Conservation (phyloP, 2,888 invertebrate genomes). For the Cheilosia impressa region DNA sequence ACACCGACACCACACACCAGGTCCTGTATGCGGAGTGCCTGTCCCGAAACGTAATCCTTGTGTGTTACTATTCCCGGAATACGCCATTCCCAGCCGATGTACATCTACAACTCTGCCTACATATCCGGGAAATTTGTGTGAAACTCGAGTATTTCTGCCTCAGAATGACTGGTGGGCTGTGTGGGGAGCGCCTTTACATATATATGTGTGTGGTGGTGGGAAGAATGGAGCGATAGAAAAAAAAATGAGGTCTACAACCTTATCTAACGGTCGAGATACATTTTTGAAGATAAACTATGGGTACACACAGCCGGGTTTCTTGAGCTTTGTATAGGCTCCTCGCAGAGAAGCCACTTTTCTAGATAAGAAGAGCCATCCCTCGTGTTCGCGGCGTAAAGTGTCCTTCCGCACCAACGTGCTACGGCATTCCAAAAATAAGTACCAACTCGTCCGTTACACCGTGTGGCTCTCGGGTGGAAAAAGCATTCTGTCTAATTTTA, state of each 20-base stretch:
- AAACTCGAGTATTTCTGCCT: constrained; percentile 52
- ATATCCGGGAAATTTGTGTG: constrained; percentile 53
- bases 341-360: neutral
- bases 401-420: constrained; percentile 39
- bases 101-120: neutral
- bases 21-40: neutral
- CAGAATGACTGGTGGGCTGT: constrained; percentile 41
- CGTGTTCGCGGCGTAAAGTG: constrained; percentile 32
- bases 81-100: neutral
- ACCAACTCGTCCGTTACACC: constrained; percentile 56
- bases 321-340: constrained; percentile 16
- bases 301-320: constrained; percentile 26
- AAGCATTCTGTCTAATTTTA: constrained; percentile 81
- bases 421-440: constrained; percentile 64
- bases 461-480: constrained; percentile 50
- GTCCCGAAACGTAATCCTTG: constrained; percentile 67
- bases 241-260: constrained; percentile 72
- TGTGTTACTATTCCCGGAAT: constrained; percentile 59
- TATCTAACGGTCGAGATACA: constrained; percentile 34
- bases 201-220: constrained; percentile 19
- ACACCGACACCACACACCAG: neutral
- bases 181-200: neutral
- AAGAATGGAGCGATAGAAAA: neutral
- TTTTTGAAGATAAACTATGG: constrained; percentile 12
- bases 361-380: neutral